Evolutionary conservation across 2,113 vertebrate species (phyloP), one percentile per base, ranked within the genome.

Genomic region (Spilogale gracilis): DNA sequence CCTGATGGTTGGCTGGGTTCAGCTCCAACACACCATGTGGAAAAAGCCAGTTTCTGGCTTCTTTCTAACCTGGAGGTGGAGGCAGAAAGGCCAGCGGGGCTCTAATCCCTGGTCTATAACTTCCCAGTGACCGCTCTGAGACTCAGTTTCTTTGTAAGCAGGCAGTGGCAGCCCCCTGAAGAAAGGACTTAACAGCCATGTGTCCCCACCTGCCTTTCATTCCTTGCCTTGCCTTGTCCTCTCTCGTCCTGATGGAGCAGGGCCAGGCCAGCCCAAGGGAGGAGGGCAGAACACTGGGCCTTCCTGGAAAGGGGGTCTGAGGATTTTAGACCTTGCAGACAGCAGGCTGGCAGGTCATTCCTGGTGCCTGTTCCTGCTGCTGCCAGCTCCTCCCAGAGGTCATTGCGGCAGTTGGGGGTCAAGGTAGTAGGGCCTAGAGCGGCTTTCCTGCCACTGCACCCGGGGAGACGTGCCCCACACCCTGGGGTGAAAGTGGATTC

Each of bases 81-180:
- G 4, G 32, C 60, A 76, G 48, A 30, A 50, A 86, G 86, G 43
- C 21, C 3, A 43, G n/a, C 27, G 6, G 73, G 25, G 45, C 69
- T 81, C 45, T 92, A 48, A 38, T 54, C 67, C 84, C 18, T 2
- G 5, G 58, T 54, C 81, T 1, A 0, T 52, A 45, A 67, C 74
- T 94, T 78, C 61, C 89, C 18, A 25, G 27, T 82, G 94, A 89
- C 79, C 71, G 86, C 67, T 83, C 93, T 25, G 52, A 79, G 58
- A n/a, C 67, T 63, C 14, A 0, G 25, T 32, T 45, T 94, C 92
- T 90, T 91, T 27, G 25, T 90, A 13, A 92, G 94, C 84, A 84
- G 76, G 65, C 54, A 89, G 69, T 63, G 65, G 17, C 54, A 38
- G 84, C 14, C 32, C 18, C 52, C 61, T 9, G 61, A 76, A 82